A percentile compares a stretch with the other conserved stretches of the same genome.
These are phyloP conservation scores for Ibycter americanus DNA, from an alignment of 2,797 vertebrate genomes.

Conservation along the genomic window DNA sequence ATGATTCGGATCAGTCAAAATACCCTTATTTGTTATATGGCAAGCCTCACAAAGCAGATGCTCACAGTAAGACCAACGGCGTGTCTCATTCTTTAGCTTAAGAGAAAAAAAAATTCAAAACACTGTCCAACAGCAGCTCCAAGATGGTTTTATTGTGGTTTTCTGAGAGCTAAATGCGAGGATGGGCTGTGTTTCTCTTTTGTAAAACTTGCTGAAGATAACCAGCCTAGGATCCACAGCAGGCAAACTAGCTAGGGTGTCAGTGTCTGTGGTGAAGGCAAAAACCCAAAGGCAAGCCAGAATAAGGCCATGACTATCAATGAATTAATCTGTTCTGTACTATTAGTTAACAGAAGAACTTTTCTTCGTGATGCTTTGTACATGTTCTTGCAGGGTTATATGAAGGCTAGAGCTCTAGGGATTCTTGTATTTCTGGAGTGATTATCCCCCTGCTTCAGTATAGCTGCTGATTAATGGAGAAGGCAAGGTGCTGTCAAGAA, in stretches of 20 bases:
- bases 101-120: neutral
- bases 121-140: neutral
- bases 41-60: no score
- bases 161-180: neutral
- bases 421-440: neutral
- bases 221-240: neutral
- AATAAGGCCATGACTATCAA: neutral
- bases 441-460: neutral
- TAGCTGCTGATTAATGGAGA: neutral
- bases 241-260: neutral
- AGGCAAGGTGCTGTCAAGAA: neutral
- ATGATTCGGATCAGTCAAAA: neutral
- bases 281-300: neutral
- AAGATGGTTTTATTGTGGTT: neutral
- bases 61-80: neutral
- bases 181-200: neutral
- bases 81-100: neutral
- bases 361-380: neutral
- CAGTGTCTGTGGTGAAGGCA: rapidly evolving
- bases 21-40: neutral
- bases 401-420: neutral
- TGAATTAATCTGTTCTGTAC: neutral
- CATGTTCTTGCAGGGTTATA: neutral
- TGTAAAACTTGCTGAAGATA: neutral
- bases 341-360: neutral